These are phyloP conservation scores for Anthrax anthrax DNA, from an alignment of 2,888 invertebrate species.

Conservation along the genomic window DNA sequence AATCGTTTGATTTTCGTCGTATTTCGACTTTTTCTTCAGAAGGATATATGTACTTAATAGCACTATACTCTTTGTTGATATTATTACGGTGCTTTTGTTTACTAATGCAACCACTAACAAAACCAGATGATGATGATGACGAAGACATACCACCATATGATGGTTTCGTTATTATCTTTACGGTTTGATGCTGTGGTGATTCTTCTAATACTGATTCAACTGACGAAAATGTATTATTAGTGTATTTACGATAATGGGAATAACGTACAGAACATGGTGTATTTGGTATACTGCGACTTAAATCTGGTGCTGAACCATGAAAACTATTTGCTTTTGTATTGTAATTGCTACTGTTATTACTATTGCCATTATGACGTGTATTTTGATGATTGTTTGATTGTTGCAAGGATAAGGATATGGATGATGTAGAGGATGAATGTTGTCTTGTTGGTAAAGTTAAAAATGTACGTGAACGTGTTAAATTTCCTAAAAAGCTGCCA, in stretches of 20 bases:
- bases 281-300: constrained; percentile 30
- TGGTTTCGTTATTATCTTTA: neutral
- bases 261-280: constrained; percentile 19
- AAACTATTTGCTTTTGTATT: constrained; percentile 18
- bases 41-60: constrained; percentile 8
- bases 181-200: constrained; percentile 12
- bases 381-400: neutral
- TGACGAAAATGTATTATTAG: constrained; percentile 10
- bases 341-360: neutral
- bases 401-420: neutral
- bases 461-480: constrained; percentile 43
- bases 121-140: neutral
- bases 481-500: constrained; percentile 38
- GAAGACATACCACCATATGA: neutral
- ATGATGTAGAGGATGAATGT: neutral
- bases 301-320: constrained; percentile 30
- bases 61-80: constrained; percentile 4
- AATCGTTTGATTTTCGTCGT: constrained; percentile 11
- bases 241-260: constrained; percentile 2
- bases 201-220: constrained; percentile 21
- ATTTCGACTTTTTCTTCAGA: constrained; percentile 4
- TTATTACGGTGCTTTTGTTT: neutral
- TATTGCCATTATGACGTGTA: neutral
- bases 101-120: neutral
- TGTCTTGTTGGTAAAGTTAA: constrained; percentile 31